These are phyloP conservation scores for Phyllostomus discolor DNA, from an alignment of 2,113 vertebrate genomes.

Conservation along the genomic window DNA sequence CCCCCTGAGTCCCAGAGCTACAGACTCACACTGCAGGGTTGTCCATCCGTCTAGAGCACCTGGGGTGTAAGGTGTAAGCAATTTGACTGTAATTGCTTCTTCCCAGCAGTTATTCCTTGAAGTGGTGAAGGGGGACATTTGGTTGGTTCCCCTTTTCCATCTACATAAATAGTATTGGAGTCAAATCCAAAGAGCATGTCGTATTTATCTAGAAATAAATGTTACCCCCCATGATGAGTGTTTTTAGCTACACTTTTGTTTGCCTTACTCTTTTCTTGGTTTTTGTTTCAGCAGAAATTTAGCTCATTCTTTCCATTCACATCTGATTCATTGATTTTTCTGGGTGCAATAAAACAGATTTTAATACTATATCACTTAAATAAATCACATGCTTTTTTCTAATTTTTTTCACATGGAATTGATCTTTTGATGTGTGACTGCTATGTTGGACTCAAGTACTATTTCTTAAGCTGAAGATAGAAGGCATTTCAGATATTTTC, in stretches of 20 bases:
- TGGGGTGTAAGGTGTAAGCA: slow-evolving; percentile 73
- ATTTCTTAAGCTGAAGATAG: background rate
- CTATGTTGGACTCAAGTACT: background rate
- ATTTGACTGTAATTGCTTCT: slow-evolving; percentile 73
- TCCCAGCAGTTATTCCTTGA: slow-evolving; percentile 68
- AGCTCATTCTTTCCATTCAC: slow-evolving; percentile 17
- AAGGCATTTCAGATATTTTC: background rate
- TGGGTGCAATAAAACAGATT: background rate
- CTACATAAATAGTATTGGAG: slow-evolving; percentile 65
- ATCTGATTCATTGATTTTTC: slow-evolving; percentile 7
- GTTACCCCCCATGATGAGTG: slow-evolving; percentile 36
- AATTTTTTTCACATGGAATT: background rate
- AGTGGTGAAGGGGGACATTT: slow-evolving; percentile 61
- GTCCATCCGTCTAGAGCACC: slow-evolving; percentile 72
- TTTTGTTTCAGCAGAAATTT: slow-evolving; percentile 28
- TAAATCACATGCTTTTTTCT: background rate
- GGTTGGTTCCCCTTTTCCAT: slow-evolving; percentile 59
- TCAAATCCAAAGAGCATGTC: slow-evolving; percentile 58
- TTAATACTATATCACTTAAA: background rate
- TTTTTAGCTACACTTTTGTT: slow-evolving; percentile 41
- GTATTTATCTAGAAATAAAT: slow-evolving; percentile 74
- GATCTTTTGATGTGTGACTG: background rate
- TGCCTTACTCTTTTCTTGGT: slow-evolving; percentile 20
- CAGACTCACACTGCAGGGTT: slow-evolving; percentile 48
- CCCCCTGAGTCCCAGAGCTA: slow-evolving; percentile 26